Evolutionary conservation across 23 tunicate species (phyloP), one percentile per base, ranked within the genome.

Genomic region (Trididemnum nubilum): DNA sequence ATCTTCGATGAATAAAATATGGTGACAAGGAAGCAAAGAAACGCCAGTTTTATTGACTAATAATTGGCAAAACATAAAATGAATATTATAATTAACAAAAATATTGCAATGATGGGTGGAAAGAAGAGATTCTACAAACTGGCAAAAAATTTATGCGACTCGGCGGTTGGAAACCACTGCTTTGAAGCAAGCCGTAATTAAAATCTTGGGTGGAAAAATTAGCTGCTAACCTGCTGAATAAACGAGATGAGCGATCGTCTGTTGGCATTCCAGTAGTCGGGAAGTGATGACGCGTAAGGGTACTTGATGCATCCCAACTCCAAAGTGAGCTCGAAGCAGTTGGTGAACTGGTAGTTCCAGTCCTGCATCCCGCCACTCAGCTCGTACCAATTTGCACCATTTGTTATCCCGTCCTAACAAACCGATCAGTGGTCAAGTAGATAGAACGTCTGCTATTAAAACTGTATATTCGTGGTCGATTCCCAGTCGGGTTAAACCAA

Each of bases 191-290:
- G n/a, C n/a, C n/a, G n/a, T n/a, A n/a, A n/a, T n/a, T n/a, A n/a
- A n/a, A n/a, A n/a, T n/a, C n/a, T n/a, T n/a, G n/a, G n/a, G n/a
- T n/a, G n/a, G n/a, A 44, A 44, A 44, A 44, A 7, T 44, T 15
- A 44, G 15, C 9, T 7, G 15, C 67, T 21, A 63, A 90, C 96
- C 79, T 92, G 79, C 3, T 87, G 69, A 1, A 92, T 92, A 61
- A 74, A 92, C 2, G 71, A 82, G 7, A 92, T 44, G 73, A 92
- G 71, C 12, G 97, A 90, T 33, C 83, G 50, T 58, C 83, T 83
- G 85, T 92, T 92, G 66, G 87, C 90, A 9, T 24, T 25, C 97
- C 97, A 92, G 30, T 87, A 91, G 19, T n/a, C 22, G 0, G 82
- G 82, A 18, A 92, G 54, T 33, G 57, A 36, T 33, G 44, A 19